phyloP scores from a whole-genome alignment of 2,888 invertebrate genomes.

The Drosophila cognata region DNA sequence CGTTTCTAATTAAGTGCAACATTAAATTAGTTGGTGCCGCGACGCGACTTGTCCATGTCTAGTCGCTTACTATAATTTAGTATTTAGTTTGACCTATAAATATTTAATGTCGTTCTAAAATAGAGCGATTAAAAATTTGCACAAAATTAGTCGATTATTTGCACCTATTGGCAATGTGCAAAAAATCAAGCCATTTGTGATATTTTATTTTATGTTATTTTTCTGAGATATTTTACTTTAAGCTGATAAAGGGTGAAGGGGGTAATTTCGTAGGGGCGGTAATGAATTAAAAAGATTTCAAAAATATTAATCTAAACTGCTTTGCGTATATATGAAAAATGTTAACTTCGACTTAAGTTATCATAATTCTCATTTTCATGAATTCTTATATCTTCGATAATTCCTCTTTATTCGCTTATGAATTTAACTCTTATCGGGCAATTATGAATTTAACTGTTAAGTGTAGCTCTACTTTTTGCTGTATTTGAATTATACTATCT shows the following conservation, averaged over 20 bases:
- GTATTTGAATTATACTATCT: no score
- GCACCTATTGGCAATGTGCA: background rate
- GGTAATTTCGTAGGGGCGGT: background rate
- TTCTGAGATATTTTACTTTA: background rate
- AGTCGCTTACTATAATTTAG: conserved; percentile 65
- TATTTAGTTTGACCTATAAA: conserved; percentile 78
- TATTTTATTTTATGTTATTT: background rate
- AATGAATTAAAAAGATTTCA: background rate
- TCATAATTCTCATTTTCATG: background rate
- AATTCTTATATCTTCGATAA: background rate
- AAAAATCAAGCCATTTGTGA: background rate
- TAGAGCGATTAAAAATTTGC: background rate
- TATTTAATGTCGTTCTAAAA: conserved; percentile 46
- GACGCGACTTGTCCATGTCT: conserved; percentile 29
- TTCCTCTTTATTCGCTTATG: background rate
- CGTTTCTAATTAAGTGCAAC: conserved; percentile 80
- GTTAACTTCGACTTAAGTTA: background rate
- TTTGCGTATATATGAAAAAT: background rate
- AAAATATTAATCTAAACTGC: background rate
- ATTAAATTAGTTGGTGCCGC: conserved; percentile 73
- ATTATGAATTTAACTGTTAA: background rate
- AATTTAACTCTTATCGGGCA: background rate
- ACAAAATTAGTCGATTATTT: background rate
- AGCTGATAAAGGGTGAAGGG: background rate
- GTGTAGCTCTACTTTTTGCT: background rate